These are phyloP conservation scores for Asarcornis scutulata DNA, from an alignment of 2,113 vertebrate genomes.

Conservation along the genomic window DNA sequence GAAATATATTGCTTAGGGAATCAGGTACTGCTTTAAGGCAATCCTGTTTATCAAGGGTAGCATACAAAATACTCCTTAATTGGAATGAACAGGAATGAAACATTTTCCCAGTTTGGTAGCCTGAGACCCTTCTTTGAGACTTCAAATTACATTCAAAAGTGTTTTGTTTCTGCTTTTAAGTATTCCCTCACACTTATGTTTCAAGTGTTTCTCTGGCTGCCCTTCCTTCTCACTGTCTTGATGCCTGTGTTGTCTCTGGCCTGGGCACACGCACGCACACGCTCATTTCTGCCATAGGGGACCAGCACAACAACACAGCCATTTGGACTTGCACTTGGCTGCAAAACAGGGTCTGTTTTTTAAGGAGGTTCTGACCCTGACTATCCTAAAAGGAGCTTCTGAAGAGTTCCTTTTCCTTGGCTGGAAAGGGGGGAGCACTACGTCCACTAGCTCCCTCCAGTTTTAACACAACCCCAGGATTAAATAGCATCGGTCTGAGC, in stretches of 20 bases:
- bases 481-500: background rate
- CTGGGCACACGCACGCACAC: background rate
- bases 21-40: conserved; percentile 6
- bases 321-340: background rate
- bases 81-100: background rate
- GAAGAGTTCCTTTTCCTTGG: background rate
- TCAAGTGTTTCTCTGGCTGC: background rate
- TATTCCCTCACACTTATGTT: background rate
- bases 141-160: background rate
- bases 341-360: background rate
- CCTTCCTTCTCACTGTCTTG: background rate
- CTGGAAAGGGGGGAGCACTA: background rate
- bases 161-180: background rate
- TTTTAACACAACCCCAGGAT: background rate
- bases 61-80: background rate
- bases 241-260: background rate
- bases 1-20: conserved; percentile 11
- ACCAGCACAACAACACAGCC: background rate
- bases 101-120: background rate
- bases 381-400: background rate
- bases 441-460: background rate
- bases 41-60: conserved; percentile 11
- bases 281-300: background rate
- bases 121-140: background rate
- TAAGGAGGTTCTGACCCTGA: background rate